Evolutionary conservation across 2,888 invertebrate species (phyloP).

Genomic region (Bimastos eiseni): DNA sequence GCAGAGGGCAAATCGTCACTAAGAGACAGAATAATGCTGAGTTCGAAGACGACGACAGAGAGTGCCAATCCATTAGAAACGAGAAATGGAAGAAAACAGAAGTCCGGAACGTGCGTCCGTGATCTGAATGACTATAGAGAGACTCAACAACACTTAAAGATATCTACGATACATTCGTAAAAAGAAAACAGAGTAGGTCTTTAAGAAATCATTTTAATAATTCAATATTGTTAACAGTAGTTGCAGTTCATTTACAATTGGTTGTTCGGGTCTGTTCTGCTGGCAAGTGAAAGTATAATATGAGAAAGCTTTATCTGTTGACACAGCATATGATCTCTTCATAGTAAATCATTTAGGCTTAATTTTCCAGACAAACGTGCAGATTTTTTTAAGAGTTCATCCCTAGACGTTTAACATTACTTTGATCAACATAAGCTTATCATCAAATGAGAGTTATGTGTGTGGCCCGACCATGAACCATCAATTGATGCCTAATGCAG

Average conservation of each 20-base stretch:
- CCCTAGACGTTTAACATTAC: not conserved
- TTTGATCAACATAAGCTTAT: not conserved
- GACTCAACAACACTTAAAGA: not conserved
- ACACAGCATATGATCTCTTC: not conserved
- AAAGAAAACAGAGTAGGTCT: not conserved
- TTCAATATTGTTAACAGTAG: not conserved
- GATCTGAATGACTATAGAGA: not conserved
- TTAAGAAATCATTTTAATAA: not conserved
- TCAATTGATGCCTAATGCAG: too few species aligned
- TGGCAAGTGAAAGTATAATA: not conserved
- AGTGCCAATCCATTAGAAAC: conserved; percentile 1
- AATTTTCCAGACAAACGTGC: not conserved
- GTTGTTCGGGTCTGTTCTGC: not conserved
- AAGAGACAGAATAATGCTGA: not conserved
- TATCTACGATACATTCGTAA: not conserved
- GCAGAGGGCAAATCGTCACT: not conserved
- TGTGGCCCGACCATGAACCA: not conserved
- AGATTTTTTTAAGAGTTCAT: not conserved
- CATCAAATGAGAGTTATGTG: not conserved
- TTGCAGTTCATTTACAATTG: not conserved
- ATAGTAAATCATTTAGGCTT: not conserved
- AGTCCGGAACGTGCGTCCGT: not conserved
- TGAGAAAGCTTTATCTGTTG: not conserved
- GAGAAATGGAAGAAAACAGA: not conserved
- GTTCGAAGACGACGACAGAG: conserved; percentile 5